These are phyloP conservation scores for Campoletis raptor DNA, from an alignment of 2,888 invertebrate species.

Conservation along the genomic window DNA sequence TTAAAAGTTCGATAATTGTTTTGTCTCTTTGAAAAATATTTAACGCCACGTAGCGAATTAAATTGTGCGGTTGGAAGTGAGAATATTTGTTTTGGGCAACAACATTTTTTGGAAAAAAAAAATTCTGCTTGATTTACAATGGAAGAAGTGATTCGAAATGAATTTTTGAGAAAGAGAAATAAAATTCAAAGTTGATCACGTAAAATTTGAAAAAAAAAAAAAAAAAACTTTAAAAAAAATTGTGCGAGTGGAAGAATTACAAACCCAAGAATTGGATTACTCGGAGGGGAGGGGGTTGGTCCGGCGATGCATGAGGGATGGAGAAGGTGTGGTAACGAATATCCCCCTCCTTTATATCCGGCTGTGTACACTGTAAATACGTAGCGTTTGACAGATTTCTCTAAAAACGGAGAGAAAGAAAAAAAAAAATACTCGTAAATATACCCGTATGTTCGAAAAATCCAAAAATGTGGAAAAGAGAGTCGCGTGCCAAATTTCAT, in stretches of 20 bases:
- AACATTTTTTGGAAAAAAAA: too few species aligned
- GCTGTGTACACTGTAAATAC: conserved; percentile 65
- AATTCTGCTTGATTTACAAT: too few species aligned
- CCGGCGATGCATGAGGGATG: conserved; percentile 31
- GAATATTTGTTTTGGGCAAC: too few species aligned
- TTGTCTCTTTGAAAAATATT: too few species aligned
- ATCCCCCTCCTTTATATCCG: conserved; percentile 45
- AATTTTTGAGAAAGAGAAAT: neutral
- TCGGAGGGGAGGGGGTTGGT: neutral
- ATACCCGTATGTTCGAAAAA: conserved; percentile 82
- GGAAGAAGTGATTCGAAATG: too few species aligned
- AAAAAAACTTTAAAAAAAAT: neutral
- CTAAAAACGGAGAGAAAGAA: conserved; percentile 72
- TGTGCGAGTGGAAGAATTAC: conserved; percentile 57
- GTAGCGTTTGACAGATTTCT: conserved; percentile 81
- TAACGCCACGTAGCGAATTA: too few species aligned
- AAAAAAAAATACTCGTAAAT: conserved; percentile 78
- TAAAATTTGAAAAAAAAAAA: neutral
- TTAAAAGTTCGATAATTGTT: too few species aligned
- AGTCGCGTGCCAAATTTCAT: conserved; percentile 69
- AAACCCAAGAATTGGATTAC: conserved; percentile 79
- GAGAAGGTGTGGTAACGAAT: conserved; percentile 68
- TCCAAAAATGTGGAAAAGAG: conserved; percentile 78
- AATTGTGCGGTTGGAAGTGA: too few species aligned
- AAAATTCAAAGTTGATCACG: neutral